A percentile compares a stretch with the other conserved stretches of the same genome.
These are phyloP conservation scores for Vidua macroura DNA, from an alignment of 2,113 vertebrate genomes.

Conservation along the genomic window DNA sequence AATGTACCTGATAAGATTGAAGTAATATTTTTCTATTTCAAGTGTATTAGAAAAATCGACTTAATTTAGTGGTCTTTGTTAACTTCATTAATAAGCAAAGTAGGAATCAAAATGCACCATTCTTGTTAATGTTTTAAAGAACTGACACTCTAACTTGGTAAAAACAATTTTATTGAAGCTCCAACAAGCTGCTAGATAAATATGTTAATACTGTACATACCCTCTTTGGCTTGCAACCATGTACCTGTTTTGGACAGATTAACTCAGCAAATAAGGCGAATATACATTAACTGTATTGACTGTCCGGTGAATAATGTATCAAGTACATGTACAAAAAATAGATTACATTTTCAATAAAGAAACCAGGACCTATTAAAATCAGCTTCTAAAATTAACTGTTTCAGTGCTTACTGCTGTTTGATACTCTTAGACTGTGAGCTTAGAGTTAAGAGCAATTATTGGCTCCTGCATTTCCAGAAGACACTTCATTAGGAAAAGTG, in stretches of 20 bases:
- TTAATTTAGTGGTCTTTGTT: not conserved
- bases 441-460: not conserved
- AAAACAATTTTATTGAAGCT: slow-evolving; percentile 9
- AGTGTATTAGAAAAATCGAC: not conserved
- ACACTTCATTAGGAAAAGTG: not conserved
- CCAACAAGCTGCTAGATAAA: not conserved
- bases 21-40: not conserved
- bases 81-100: not conserved
- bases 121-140: not conserved
- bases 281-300: slow-evolving; percentile 32
- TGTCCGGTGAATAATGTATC: slow-evolving; percentile 38
- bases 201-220: not conserved
- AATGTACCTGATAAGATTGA: not conserved
- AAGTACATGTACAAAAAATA: slow-evolving; percentile 25
- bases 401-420: not conserved
- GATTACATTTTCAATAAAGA: slow-evolving; percentile 39
- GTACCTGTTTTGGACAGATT: slow-evolving; percentile 34
- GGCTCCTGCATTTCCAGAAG: not conserved
- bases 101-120: not conserved
- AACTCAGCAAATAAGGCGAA: slow-evolving; percentile 43
- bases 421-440: not conserved
- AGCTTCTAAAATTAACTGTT: slow-evolving; percentile 29
- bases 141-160: not conserved
- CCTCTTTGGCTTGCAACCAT: not conserved
- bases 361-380: slow-evolving; percentile 30